phyloP scores from a whole-genome alignment of 2,797 vertebrate genomes.

The Todus mexicanus region DNA sequence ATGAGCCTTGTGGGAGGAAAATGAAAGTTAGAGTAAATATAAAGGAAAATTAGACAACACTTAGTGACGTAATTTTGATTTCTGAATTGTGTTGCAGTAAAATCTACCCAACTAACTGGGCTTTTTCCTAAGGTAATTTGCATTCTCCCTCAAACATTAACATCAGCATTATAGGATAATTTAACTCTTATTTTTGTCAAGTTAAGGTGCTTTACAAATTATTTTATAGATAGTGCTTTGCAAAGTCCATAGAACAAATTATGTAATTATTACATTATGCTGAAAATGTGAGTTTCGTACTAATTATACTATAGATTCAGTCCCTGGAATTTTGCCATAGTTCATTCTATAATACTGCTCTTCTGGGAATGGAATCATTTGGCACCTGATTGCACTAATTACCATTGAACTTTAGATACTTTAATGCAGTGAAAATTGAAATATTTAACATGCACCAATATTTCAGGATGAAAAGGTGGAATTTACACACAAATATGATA shows the following conservation, averaged over 20 bases:
- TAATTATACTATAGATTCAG: constrained; percentile 3
- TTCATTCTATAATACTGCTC: neutral
- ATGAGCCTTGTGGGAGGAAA: neutral
- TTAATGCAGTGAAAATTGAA: constrained; percentile 62
- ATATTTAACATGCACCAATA: constrained; percentile 68
- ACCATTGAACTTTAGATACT: constrained; percentile 70
- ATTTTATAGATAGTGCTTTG: neutral
- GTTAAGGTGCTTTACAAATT: neutral
- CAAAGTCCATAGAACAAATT: neutral
- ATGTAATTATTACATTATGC: neutral
- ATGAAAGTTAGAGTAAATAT: neutral
- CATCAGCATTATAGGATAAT: neutral
- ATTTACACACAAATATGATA: neutral
- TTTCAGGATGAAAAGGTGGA: constrained; percentile 20
- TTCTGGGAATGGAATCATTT: constrained; percentile 50
- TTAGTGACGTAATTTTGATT: neutral
- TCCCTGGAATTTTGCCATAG: constrained; percentile 59
- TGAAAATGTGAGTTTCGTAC: constrained; percentile 30
- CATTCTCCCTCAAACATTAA: neutral
- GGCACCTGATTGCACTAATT: constrained; percentile 72
- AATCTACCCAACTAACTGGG: neutral
- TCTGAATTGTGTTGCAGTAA: neutral
- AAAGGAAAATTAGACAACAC: neutral
- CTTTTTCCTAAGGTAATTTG: constrained; percentile 5
- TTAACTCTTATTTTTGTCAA: constrained; percentile 34